These are phyloP conservation scores for Rhyacophila brunnea DNA, from an alignment of 1,140 invertebrate species.

Conservation along the genomic window DNA sequence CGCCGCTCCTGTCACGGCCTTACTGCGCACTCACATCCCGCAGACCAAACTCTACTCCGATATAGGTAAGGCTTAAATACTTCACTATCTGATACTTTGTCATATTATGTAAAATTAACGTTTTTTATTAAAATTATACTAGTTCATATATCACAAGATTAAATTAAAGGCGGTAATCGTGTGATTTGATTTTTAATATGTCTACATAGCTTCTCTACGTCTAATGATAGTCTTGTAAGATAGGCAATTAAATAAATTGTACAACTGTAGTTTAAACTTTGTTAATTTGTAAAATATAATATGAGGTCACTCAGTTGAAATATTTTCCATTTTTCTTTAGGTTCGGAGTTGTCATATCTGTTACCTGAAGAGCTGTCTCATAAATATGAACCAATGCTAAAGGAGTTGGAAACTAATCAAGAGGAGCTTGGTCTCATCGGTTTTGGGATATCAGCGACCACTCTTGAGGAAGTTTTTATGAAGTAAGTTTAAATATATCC, in stretches of 20 bases:
- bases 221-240: too few species aligned
- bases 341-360: constrained; percentile 60
- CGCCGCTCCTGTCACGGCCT: constrained; percentile 17
- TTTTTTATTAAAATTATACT: too few species aligned
- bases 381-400: constrained; percentile 64
- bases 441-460: constrained; percentile 74
- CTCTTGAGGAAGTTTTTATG: constrained; percentile 89
- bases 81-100: too few species aligned
- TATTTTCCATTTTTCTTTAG: constrained; percentile 39
- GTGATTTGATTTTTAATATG: too few species aligned
- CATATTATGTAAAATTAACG: too few species aligned
- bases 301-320: constrained; percentile 5
- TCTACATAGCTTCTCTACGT: too few species aligned
- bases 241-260: background rate
- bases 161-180: too few species aligned
- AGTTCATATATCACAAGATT: too few species aligned
- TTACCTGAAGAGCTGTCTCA: constrained; percentile 53
- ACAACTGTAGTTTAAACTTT: constrained; percentile 1
- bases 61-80: constrained; percentile 21
- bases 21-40: constrained; percentile 18
- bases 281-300: too few species aligned
- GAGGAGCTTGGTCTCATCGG: constrained; percentile 63
- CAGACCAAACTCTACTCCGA: constrained; percentile 25
- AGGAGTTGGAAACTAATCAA: constrained; percentile 66
- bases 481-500: constrained; percentile 67